phyloP scores from a whole-genome alignment of 2,888 invertebrate genomes.

The Hydrotaea diabolus region DNA sequence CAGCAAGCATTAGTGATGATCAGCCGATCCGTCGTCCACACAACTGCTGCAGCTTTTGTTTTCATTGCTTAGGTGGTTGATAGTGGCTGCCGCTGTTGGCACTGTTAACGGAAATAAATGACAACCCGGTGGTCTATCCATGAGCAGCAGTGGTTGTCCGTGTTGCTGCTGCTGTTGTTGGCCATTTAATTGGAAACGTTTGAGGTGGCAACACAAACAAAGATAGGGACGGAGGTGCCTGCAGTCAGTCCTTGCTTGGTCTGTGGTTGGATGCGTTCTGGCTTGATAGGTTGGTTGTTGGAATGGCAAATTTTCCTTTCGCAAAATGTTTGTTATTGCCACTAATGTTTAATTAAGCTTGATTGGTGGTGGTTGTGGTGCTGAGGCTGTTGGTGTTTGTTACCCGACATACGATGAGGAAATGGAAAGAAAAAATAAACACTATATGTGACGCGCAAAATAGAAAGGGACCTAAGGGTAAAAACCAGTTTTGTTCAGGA shows the following conservation, averaged over 20 bases:
- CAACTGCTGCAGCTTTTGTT: conserved; percentile 43
- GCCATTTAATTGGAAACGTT: conserved; percentile 51
- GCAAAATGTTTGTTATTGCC: conserved; percentile 57
- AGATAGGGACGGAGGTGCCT: conserved; percentile 68
- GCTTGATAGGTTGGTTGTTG: conserved; percentile 10
- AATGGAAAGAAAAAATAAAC: background rate
- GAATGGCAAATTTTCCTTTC: conserved; percentile 14
- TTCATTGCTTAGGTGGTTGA: background rate
- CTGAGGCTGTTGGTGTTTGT: background rate
- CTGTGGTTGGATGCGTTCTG: conserved; percentile 33
- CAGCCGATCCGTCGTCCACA: conserved; percentile 9
- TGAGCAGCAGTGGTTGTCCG: too few relatives aligned
- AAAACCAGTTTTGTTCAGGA: too few relatives aligned
- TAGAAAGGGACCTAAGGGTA: too few relatives aligned
- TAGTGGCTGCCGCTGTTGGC: conserved; percentile 4
- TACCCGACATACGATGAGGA: conserved; percentile 44
- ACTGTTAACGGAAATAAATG: conserved; percentile 60
- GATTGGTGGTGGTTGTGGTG: conserved; percentile 65
- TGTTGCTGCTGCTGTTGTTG: conserved; percentile 9
- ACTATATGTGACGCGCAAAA: too few relatives aligned
- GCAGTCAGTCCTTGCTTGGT: conserved; percentile 71
- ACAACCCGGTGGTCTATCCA: conserved; percentile 63
- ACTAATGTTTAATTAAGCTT: conserved; percentile 69
- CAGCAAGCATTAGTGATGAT: background rate
- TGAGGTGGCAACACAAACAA: background rate